Evolutionary conservation across 2,888 invertebrate species (phyloP), one percentile per base, ranked within the genome.

Genomic region (Candidula unifasciata): DNA sequence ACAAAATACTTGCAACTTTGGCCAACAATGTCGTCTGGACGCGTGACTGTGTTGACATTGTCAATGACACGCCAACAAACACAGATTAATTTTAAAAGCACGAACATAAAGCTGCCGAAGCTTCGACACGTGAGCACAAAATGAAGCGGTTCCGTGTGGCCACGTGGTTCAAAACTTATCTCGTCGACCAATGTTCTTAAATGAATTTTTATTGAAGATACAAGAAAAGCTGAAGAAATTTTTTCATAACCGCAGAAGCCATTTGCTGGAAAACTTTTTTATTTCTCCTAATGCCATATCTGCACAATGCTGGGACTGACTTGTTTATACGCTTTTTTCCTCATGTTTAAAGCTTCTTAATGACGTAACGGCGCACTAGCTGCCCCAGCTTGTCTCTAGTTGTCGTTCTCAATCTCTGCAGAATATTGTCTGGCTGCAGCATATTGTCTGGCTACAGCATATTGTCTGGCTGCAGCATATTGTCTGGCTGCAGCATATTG

Each of bases 1-100:
- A 74, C 30, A 37, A 79, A 68, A 52, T 52, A 27, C 30, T 68
- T 30, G 79, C 21, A 24, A 21, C 3, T 21, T 18, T 44, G n/a
- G 8, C 52, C 66, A 79, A 68, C 66, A 79, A 66, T 66, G 30
- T 5, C 21, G 30, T 60, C 64, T 78, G 30, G 35, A 37, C 78
- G 60, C 35, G 64, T 64, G 78, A n/a, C 37, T 60, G 21, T 64
- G 24, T 30, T 66, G 33, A 78, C 78, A 35, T 33, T 35, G 52
- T 44, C 64, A 66, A 16, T 44, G 66, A n/a, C 66, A 68, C 68
- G 44, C 52, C 37, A 2, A 52, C 35, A 35, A 52, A 79, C 30
- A 10, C 3, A 16, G 37, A 64, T 57, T 27, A 52, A 68, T 57
- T 21, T 44, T 13, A 79, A 44, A 64, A 21, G 21, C 37, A 44